phyloP scores from a whole-genome alignment of 2,888 invertebrate species.

The Cistogaster globosa region DNA sequence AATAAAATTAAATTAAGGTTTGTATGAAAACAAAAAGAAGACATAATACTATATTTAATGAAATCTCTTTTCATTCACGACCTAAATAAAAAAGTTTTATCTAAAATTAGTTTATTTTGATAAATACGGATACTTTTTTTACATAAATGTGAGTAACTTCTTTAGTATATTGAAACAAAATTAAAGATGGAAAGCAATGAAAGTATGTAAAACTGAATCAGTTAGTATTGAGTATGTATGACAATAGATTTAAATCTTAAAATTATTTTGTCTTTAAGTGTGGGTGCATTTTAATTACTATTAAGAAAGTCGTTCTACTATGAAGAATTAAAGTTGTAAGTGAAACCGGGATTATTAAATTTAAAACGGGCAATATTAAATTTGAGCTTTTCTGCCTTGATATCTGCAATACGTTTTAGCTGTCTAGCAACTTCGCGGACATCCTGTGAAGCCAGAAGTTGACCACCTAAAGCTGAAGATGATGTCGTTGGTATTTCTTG shows the following conservation, averaged over 20 bases:
- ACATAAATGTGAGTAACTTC: conserved; percentile 12
- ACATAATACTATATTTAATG: not conserved
- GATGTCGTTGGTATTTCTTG: conserved; percentile 62
- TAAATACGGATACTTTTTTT: conserved; percentile 7
- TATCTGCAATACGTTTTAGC: conserved; percentile 81
- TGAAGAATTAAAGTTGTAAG: conserved; percentile 78
- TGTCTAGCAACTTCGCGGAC: conserved; percentile 79
- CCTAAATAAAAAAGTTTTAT: conserved; percentile 14
- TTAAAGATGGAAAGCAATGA: conserved; percentile 17
- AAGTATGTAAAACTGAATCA: conserved; percentile 21
- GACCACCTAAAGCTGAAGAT: conserved; percentile 55
- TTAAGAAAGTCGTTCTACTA: conserved; percentile 70
- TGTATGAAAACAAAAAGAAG: not conserved
- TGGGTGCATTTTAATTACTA: conserved; percentile 17
- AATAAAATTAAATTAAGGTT: not conserved
- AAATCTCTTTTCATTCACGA: not conserved
- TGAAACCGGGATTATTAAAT: conserved; percentile 82
- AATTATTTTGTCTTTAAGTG: conserved; percentile 54
- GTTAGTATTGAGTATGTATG: conserved; percentile 47
- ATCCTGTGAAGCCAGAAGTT: conserved; percentile 73
- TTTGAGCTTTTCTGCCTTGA: conserved; percentile 80
- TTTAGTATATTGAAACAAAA: not conserved
- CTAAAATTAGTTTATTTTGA: conserved; percentile 5
- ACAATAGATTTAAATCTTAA: conserved; percentile 51
- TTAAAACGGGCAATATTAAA: conserved; percentile 82